Evolutionary conservation across 2,797 vertebrate species (phyloP), one percentile per base, ranked within the genome.

Genomic region (Lepus oiostolus): DNA sequence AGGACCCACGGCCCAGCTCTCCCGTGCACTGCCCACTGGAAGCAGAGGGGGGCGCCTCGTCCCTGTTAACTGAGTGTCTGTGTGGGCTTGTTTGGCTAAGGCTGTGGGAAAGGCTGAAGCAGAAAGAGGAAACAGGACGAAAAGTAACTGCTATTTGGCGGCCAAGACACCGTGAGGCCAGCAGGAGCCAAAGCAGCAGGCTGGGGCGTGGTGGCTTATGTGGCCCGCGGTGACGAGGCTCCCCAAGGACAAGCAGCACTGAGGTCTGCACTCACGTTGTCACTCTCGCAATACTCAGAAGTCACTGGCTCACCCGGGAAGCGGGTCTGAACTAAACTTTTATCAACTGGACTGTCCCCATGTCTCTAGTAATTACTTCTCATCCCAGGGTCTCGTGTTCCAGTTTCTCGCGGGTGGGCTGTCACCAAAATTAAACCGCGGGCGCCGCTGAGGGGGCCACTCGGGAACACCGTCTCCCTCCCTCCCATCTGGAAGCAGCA

Each of bases 71-170:
- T 82, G 47, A 42, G 50, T 35, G 79, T 24, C 13, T 1, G 58
- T 21, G 58, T 1, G 7, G 42, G 32, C 12, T 81, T 60, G 67
- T 74, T 85, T 50, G 75, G 52, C 47, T 58, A 19, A 75, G 28
- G 77, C 11, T 30, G 21, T 1, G 5, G 62, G 38, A 30, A 47
- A 19, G 72, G 80, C 70, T 2, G 9, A 82, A 50, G 38, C 0
- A 32, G 32, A 32, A n/a, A 67, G 75, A 62, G 30, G 9, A 32
- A 67, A 14, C 8, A 19, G 12, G 17, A 65, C 26, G 54, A n/a
- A 35, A 54, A 38, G 6, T 2, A 22, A 38, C 0, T 6, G 35
- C 11, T 71, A 5, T 0, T 11, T 30, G 13, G 1, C 0, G 2
- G 52, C 16, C 17, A 75, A 28, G 30, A 21, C 0, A 9, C n/a